These are phyloP conservation scores for Pristionchus pacificus DNA, from an alignment of 1,140 invertebrate genomes.

Conservation along the genomic window DNA sequence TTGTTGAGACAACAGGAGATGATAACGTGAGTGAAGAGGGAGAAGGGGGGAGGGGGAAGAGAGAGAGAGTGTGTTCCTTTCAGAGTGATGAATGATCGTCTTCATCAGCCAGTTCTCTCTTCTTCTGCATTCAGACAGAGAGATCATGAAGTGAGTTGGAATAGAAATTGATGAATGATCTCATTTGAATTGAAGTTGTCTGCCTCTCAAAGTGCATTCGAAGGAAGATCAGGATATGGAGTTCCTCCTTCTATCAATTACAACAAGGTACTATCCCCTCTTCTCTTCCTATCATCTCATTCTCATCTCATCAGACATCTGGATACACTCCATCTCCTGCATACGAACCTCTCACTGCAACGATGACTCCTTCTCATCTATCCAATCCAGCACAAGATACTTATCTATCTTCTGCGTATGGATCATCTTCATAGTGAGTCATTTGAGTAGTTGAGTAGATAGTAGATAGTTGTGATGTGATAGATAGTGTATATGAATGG, in stretches of 20 bases:
- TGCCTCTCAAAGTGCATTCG: not conserved
- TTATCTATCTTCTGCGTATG: not conserved
- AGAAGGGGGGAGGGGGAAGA: not conserved
- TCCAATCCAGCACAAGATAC: not conserved
- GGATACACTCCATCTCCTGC: not conserved
- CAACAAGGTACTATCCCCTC: not conserved
- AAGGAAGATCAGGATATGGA: not conserved
- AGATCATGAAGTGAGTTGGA: too few relatives aligned
- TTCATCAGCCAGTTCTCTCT: not conserved
- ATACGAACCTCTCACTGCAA: not conserved
- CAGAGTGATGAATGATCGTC: not conserved
- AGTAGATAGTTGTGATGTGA: too few relatives aligned
- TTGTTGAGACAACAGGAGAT: not conserved
- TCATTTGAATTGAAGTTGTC: too few relatives aligned
- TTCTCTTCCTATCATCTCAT: too few relatives aligned
- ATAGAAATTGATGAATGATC: too few relatives aligned
- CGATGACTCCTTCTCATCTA: not conserved
- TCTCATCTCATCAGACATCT: too few relatives aligned
- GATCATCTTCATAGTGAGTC: not conserved
- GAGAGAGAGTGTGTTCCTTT: not conserved
- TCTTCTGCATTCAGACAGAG: not conserved
- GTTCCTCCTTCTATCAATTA: not conserved
- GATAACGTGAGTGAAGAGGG: not conserved
- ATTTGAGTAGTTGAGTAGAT: too few relatives aligned
- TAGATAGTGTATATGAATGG: too few relatives aligned